Percentiles rank a stretch among this genome's conserved stretches.
Evolutionary conservation across 2,797 vertebrate species (phyloP).

Genomic region (Nothura maculosa): DNA sequence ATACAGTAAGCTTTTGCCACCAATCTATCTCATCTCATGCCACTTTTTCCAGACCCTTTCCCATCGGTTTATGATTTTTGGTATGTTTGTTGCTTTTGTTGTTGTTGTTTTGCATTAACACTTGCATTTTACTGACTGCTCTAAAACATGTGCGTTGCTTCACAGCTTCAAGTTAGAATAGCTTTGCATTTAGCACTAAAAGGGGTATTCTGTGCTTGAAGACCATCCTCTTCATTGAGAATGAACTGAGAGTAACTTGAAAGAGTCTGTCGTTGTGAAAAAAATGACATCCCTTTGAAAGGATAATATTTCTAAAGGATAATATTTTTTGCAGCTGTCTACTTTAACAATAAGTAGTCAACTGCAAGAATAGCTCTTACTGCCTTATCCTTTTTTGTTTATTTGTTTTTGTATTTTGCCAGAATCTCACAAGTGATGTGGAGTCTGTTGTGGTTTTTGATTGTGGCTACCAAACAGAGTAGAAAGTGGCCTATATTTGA

Average conservation of each 20-base stretch:
- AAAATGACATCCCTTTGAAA: neutral
- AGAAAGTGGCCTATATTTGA: neutral
- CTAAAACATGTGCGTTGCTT: neutral
- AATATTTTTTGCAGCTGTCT: too few species aligned
- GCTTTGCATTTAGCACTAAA: neutral
- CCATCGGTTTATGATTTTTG: neutral
- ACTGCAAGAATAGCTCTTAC: neutral
- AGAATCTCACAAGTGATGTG: accelerated
- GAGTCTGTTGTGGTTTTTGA: neutral
- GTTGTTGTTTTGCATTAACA: accelerated
- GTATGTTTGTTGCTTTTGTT: neutral
- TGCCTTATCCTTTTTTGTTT: neutral
- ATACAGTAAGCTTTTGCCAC: neutral
- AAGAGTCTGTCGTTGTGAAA: neutral
- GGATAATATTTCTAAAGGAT: neutral
- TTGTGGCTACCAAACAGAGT: neutral
- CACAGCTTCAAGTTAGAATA: neutral
- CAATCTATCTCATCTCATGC: neutral
- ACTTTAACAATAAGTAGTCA: neutral
- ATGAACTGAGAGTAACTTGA: neutral
- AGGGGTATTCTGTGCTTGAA: neutral
- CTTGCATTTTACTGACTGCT: neutral
- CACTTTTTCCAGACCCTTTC: neutral
- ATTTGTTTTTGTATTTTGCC: neutral
- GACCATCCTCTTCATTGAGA: neutral